Evolutionary conservation across 2,888 invertebrate species (phyloP), one percentile per base, ranked within the genome.

Genomic region (Aphodius sticticus): DNA sequence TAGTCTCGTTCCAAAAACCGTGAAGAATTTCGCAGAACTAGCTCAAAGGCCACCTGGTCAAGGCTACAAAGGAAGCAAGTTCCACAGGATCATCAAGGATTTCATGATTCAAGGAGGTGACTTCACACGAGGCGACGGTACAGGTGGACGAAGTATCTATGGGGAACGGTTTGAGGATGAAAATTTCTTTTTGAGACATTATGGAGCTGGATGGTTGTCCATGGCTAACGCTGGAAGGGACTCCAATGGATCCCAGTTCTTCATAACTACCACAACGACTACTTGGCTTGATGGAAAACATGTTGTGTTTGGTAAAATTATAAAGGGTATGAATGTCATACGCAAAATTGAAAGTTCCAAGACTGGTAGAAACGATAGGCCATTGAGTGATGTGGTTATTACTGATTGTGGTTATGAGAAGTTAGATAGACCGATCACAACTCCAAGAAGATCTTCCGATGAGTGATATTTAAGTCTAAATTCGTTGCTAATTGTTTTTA

Each of bases 151-250:
- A 36, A 84, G 84, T 77, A 84, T 84, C 70, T 84, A 83, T 76
- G 84, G 84, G 6, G 83, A 83, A 26, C 77, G 82, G 16, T 84
- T 98, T 88, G 94, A 93, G 80, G 99, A 99, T 90, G 99, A 99
- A 89, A 99, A 99, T 92, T 99, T 99, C 92, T 98, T 98, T 90
- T 93, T 99, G 85, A 96, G 96, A 89, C 99, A 99, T 87, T 97
- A 97, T 88, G 99, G 98, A 76, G 95, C 97, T 86, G 99, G 99
- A 78, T 99, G 98, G 98, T 89, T 99, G 84, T 98, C 98, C 0
- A 99, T 99, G 99, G 99, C 99, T 77, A 99, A 98, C 89, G 97
- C 98, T 88, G 98, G 99, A 82, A 97, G 97, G 90, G 97, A 99
- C 88, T 99, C 99, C 36, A 99, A 99, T 87, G 99, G 99, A 38